phyloP scores from a whole-genome alignment of 1,140 invertebrate species.

The Cotesia vestalis region DNA sequence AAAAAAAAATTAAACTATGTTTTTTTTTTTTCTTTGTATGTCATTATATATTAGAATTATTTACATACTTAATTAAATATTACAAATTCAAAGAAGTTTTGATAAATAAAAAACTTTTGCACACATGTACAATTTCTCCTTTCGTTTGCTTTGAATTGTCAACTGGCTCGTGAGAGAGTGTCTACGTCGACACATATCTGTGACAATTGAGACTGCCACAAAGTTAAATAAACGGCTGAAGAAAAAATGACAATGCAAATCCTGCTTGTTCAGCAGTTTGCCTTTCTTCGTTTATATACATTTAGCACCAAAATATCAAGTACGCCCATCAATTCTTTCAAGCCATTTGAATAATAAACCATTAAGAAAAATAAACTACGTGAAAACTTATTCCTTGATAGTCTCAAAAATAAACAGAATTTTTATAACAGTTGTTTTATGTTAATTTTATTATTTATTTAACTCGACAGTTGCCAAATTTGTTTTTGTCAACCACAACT shows the following conservation, averaged over 20 bases:
- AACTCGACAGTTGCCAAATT: background rate
- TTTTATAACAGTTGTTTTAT: background rate
- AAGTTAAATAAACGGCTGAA: background rate
- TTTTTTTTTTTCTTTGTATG: background rate
- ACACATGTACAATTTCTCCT: background rate
- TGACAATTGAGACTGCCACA: background rate
- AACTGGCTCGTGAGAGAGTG: background rate
- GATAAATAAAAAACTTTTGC: too few relatives aligned
- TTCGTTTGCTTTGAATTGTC: slow-evolving; percentile 12
- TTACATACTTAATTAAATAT: background rate
- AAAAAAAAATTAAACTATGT: background rate
- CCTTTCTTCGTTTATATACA: background rate
- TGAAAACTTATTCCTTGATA: slow-evolving; percentile 3
- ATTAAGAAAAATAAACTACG: too few relatives aligned
- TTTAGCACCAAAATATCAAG: background rate
- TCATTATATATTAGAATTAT: background rate
- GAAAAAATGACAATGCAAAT: background rate
- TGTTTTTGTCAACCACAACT: too few relatives aligned
- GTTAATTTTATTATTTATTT: background rate
- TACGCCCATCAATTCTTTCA: background rate
- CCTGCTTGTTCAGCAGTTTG: background rate
- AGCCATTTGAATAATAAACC: slow-evolving; percentile 10
- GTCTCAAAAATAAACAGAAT: background rate
- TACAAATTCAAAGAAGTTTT: too few relatives aligned
- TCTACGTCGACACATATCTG: slow-evolving; percentile 1